These are phyloP conservation scores for Cariama cristata DNA, from an alignment of 2,113 vertebrate genomes.

Conservation along the genomic window DNA sequence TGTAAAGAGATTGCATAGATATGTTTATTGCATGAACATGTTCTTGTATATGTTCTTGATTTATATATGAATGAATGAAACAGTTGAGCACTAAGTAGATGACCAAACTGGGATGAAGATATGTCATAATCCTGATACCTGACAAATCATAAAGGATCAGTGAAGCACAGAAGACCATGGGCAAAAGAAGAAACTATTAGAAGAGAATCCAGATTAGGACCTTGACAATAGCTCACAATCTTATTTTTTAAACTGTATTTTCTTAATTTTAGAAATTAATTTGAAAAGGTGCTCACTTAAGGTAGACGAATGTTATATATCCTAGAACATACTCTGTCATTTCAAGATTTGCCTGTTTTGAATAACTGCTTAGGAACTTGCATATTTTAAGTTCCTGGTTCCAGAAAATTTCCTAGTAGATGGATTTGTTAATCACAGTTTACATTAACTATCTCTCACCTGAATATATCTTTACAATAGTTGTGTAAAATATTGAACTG, in stretches of 20 bases:
- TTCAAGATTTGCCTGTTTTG: not conserved
- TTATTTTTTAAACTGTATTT: not conserved
- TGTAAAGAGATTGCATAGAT: not conserved
- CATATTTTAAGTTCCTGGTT: not conserved
- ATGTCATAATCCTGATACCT: not conserved
- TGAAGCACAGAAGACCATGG: not conserved
- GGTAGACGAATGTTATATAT: not conserved
- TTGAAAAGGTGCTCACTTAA: not conserved
- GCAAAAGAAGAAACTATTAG: not conserved
- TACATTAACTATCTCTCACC: not conserved
- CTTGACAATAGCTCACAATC: not conserved
- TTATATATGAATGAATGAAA: not conserved
- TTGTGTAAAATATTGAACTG: not conserved
- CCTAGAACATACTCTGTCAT: not conserved
- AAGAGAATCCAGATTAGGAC: not conserved
- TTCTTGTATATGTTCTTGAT: not conserved
- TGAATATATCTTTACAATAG: not conserved
- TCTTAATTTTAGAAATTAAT: not conserved
- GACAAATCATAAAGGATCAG: not conserved
- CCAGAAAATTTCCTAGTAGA: not conserved
- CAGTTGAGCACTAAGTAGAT: not conserved
- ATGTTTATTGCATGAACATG: not conserved
- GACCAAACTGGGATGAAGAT: not conserved
- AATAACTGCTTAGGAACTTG: not conserved
- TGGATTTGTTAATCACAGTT: not conserved